Percentiles rank a stretch among this genome's conserved stretches.
Evolutionary conservation across 1,140 invertebrate genomes (phyloP).

Genomic region (Heliconius hewitsoni): DNA sequence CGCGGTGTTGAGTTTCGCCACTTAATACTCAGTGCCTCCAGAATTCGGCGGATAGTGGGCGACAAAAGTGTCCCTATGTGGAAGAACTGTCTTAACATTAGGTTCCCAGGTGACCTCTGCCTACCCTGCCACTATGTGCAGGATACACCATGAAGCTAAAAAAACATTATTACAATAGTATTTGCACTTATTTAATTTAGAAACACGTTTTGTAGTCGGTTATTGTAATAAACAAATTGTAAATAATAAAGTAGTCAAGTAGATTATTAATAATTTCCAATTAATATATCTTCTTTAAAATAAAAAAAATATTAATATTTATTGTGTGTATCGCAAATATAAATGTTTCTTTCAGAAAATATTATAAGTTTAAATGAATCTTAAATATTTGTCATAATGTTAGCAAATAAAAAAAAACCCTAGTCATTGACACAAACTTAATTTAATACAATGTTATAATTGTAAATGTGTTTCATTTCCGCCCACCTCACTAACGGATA

Average conservation of each 20-base stretch:
- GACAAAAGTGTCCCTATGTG: too few relatives aligned
- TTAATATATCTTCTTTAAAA: not conserved
- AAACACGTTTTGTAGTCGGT: not conserved
- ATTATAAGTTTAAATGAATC: too few relatives aligned
- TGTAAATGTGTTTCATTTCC: constrained; percentile 2
- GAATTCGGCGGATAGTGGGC: too few relatives aligned
- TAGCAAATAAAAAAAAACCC: not conserved
- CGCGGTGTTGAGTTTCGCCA: too few relatives aligned
- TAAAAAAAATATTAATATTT: not conserved
- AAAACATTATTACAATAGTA: not conserved
- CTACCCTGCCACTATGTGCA: too few relatives aligned
- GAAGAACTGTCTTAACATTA: too few relatives aligned
- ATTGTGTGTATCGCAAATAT: not conserved
- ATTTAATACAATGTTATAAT: constrained; percentile 2
- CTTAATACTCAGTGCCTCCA: too few relatives aligned
- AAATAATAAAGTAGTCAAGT: not conserved
- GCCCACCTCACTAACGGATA: too few relatives aligned
- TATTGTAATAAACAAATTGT: not conserved
- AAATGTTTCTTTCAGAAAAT: too few relatives aligned
- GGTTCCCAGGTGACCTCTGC: too few relatives aligned
- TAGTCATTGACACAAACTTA: not conserved
- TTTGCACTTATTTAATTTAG: not conserved
- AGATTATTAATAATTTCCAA: not conserved
- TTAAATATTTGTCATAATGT: not conserved
- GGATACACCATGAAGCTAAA: too few relatives aligned